Percentiles rank a stretch among this genome's conserved stretches.
These are phyloP conservation scores for Thecophora atra DNA, from an alignment of 2,888 invertebrate species.

Conservation along the genomic window DNA sequence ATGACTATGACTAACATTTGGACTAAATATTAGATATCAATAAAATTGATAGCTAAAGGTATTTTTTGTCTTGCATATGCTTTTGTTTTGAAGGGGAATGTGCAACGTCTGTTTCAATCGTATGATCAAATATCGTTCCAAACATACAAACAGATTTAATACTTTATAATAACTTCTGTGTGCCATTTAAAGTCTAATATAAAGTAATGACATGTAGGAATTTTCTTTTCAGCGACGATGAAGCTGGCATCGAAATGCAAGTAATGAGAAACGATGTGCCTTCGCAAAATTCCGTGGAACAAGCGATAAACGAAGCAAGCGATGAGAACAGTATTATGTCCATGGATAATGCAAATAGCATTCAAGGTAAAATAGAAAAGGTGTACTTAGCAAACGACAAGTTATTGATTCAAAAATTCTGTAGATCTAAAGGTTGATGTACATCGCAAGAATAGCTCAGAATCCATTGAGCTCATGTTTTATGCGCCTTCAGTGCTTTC, in stretches of 20 bases:
- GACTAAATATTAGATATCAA: too few relatives aligned
- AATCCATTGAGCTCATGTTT: slow-evolving; percentile 81
- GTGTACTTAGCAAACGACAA: background rate
- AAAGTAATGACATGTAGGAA: too few relatives aligned
- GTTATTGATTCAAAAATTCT: slow-evolving; percentile 4
- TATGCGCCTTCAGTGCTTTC: slow-evolving; percentile 65
- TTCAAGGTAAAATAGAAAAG: slow-evolving; percentile 70
- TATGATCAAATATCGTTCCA: too few relatives aligned
- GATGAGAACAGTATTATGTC: slow-evolving; percentile 66
- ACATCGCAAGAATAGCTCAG: slow-evolving; percentile 90
- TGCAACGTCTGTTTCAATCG: too few relatives aligned
- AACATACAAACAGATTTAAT: too few relatives aligned
- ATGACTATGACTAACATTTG: too few relatives aligned
- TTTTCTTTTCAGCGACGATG: slow-evolving; percentile 72
- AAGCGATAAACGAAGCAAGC: slow-evolving; percentile 66
- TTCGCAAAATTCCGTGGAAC: slow-evolving; percentile 74
- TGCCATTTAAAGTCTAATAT: too few relatives aligned
- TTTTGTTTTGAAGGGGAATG: too few relatives aligned
- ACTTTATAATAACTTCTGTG: too few relatives aligned
- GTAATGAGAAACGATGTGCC: slow-evolving; percentile 69
- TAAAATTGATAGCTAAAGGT: too few relatives aligned
- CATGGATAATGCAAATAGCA: slow-evolving; percentile 71
- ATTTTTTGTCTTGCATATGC: too few relatives aligned
- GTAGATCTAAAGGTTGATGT: slow-evolving; percentile 91
- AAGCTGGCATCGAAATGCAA: slow-evolving; percentile 86